Evolutionary conservation across 2,113 vertebrate species (phyloP).

Genomic region (Callionymus lyra): DNA sequence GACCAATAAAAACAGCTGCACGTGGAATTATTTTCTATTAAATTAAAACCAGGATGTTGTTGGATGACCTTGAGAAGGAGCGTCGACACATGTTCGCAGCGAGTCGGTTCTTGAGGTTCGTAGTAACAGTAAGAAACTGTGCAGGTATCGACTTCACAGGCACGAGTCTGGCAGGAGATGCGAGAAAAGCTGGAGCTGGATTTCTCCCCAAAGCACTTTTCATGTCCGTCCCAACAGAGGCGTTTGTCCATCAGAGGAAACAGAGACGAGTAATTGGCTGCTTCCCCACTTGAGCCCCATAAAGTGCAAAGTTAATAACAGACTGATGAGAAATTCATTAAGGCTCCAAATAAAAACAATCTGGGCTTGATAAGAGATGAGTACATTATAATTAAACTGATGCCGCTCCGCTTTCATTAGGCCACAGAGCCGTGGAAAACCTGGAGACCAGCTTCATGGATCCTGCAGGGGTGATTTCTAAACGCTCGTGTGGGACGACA

Average conservation of each 20-base stretch:
- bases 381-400: conserved; percentile 68
- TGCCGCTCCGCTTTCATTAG: conserved; percentile 63
- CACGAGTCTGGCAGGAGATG: conserved; percentile 22
- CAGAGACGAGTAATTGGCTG: conserved; percentile 60
- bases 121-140: too few relatives aligned
- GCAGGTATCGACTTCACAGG: conserved; percentile 19
- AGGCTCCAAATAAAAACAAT: conserved; percentile 67
- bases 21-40: too few relatives aligned
- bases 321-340: conserved; percentile 74
- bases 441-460: conserved; percentile 30
- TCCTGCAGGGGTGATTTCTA: too few relatives aligned
- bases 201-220: conserved; percentile 23
- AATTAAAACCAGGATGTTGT: too few relatives aligned
- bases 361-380: conserved; percentile 56
- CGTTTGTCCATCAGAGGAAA: conserved; percentile 54
- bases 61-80: too few relatives aligned
- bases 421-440: conserved; percentile 41
- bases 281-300: conserved; percentile 53
- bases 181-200: conserved; percentile 9
- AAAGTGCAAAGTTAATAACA: conserved; percentile 65
- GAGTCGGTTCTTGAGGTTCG: too few relatives aligned
- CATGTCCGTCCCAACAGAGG: conserved; percentile 40
- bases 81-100: too few relatives aligned
- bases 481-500: conserved; percentile 2
- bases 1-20: too few relatives aligned